Evolutionary conservation across 2,797 vertebrate species (phyloP).

Genomic region (Corythornis leucogaster): DNA sequence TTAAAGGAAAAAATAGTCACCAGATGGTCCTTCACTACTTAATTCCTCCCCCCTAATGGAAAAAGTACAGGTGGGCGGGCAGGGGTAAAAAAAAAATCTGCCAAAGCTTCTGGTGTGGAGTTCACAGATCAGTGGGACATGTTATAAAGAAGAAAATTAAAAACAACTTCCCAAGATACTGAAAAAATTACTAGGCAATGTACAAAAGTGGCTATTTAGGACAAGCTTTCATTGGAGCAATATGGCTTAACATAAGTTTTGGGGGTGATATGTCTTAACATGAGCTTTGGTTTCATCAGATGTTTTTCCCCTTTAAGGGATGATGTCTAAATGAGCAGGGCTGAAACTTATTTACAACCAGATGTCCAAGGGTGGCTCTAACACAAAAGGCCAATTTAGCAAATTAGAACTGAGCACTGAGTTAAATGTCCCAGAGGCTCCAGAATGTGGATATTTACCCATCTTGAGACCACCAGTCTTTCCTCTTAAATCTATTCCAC

Average conservation of each 20-base stretch:
- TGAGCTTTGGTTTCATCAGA: conserved; percentile 25
- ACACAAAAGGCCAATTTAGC: neutral
- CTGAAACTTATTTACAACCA: conserved; percentile 15
- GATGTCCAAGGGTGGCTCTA: neutral
- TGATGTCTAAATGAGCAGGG: neutral
- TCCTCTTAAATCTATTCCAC: neutral
- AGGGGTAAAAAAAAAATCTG: neutral
- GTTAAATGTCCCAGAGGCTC: neutral
- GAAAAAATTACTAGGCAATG: neutral
- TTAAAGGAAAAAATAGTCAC: neutral
- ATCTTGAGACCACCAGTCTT: neutral
- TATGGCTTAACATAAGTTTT: conserved; percentile 7
- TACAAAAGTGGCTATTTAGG: neutral
- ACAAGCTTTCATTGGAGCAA: neutral
- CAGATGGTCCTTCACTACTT: neutral
- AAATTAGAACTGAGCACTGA: neutral
- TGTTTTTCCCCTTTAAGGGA: conserved; percentile 5
- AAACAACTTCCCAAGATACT: neutral
- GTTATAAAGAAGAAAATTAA: neutral
- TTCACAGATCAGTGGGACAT: neutral
- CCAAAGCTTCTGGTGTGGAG: neutral
- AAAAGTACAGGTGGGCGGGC: neutral
- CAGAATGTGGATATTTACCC: neutral
- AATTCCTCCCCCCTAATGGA: neutral
- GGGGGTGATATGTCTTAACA: neutral